Evolutionary conservation across 2,113 vertebrate genomes (phyloP).

Genomic region (Malurus melanocephalus): DNA sequence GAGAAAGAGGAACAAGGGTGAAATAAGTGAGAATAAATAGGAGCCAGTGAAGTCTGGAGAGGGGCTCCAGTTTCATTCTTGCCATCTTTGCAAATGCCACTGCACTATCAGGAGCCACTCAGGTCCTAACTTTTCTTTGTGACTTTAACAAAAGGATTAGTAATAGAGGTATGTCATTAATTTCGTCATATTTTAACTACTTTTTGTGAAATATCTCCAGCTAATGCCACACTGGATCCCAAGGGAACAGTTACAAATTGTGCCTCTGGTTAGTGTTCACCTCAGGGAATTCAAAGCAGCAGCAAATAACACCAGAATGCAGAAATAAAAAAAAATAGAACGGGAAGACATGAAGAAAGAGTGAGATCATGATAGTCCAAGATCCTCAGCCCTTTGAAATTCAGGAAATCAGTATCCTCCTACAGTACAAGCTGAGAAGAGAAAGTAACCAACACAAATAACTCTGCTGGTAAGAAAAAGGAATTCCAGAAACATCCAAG

Average conservation of each 20-base stretch:
- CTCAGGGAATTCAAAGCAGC: not conserved
- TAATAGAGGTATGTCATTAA: not conserved
- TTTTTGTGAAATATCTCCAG: not conserved
- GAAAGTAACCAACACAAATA: not conserved
- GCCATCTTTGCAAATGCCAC: not conserved
- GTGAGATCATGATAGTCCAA: not conserved
- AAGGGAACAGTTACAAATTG: not conserved
- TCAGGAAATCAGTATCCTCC: not conserved
- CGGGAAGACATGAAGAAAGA: not conserved
- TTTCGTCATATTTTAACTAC: not conserved
- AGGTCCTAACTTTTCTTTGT: not conserved
- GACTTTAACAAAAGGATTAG: not conserved
- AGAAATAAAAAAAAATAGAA: not conserved
- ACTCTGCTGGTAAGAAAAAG: not conserved
- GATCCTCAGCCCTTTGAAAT: not conserved
- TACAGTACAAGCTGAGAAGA: not conserved
- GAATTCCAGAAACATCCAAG: not conserved
- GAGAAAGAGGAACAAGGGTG: not conserved
- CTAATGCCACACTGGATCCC: not conserved
- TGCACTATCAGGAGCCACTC: not conserved
- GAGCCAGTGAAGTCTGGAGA: not conserved
- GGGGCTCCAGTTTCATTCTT: not conserved
- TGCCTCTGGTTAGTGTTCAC: not conserved
- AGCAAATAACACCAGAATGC: slow-evolving; percentile 7
- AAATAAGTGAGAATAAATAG: not conserved